A percentile compares a stretch with the other conserved stretches of the same genome.
Conservation (phyloP, 2,888 invertebrate genomes). For the Caenorhabditis sulstoni region DNA sequence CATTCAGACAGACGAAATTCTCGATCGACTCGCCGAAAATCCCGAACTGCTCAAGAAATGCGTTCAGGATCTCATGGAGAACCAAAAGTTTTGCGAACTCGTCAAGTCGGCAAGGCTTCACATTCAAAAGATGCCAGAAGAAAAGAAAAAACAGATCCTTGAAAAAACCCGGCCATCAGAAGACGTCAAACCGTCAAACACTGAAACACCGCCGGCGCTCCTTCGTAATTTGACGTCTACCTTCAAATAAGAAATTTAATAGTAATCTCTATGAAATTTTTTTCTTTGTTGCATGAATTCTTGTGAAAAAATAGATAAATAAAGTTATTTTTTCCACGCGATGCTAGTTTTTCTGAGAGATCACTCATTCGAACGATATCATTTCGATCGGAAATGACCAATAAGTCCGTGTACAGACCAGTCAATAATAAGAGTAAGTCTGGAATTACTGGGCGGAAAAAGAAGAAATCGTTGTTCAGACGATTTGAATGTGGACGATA, state of each 20-base stretch:
- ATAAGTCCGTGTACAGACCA: slow-evolving; percentile 21
- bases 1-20: slow-evolving; percentile 10
- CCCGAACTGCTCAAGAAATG: neutral
- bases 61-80: slow-evolving; percentile 1
- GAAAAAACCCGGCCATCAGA: too few relatives aligned
- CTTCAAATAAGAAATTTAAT: too few relatives aligned
- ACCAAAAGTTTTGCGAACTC: neutral
- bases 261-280: too few relatives aligned
- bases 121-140: neutral
- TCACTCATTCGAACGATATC: neutral
- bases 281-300: too few relatives aligned
- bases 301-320: neutral
- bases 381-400: slow-evolving; percentile 17
- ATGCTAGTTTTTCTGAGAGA: neutral
- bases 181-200: too few relatives aligned
- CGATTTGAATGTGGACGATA: slow-evolving; percentile 31
- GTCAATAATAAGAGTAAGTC: slow-evolving; percentile 12
- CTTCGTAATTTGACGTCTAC: too few relatives aligned
- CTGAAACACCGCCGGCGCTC: too few relatives aligned
- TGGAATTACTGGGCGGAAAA: neutral
- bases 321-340: neutral
- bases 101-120: neutral
- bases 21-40: neutral
- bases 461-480: neutral
- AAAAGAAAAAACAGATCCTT: neutral